These are phyloP conservation scores for Cremastinae sp. DNA, from an alignment of 2,888 invertebrate genomes.

Conservation along the genomic window DNA sequence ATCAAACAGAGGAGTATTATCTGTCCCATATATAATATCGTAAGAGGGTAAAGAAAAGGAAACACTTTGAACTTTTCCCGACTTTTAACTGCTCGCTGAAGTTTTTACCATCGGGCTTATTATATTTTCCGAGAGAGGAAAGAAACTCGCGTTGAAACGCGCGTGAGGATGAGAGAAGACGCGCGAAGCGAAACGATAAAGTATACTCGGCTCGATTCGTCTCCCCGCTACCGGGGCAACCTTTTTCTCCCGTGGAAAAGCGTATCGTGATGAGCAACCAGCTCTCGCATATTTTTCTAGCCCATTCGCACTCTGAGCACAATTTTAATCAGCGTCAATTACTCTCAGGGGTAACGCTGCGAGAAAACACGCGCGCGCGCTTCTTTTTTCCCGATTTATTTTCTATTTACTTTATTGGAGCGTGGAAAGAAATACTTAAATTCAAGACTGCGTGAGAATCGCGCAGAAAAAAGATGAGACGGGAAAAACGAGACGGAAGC, in stretches of 20 bases:
- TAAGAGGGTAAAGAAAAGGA: too few species aligned
- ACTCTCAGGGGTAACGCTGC: conserved; percentile 59
- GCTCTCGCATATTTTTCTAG: conserved; percentile 6
- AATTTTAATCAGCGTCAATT: conserved; percentile 76
- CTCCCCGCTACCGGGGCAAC: neutral
- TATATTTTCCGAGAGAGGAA: neutral
- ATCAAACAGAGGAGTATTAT: neutral
- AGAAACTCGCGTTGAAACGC: neutral
- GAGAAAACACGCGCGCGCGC: conserved; percentile 68
- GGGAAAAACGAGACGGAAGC: too few species aligned
- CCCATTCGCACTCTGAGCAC: conserved; percentile 46
- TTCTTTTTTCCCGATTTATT: conserved; percentile 63
- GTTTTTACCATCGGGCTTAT: conserved; percentile 5
- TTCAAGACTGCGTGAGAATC: too few species aligned
- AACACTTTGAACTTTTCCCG: conserved; percentile 4
- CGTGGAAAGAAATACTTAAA: too few species aligned
- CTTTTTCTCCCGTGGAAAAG: conserved; percentile 7
- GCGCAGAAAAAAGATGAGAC: too few species aligned
- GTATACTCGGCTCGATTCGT: conserved; percentile 17
- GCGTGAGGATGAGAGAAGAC: neutral
- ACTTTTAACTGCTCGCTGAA: neutral
- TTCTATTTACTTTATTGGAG: too few species aligned
- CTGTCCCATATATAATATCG: neutral
- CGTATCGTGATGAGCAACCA: neutral
- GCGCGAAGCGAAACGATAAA: conserved; percentile 24